Base-by-base conservation (phyloP, 2,113 vertebrate genomes). In the Cebidichthys violaceus region DNA sequence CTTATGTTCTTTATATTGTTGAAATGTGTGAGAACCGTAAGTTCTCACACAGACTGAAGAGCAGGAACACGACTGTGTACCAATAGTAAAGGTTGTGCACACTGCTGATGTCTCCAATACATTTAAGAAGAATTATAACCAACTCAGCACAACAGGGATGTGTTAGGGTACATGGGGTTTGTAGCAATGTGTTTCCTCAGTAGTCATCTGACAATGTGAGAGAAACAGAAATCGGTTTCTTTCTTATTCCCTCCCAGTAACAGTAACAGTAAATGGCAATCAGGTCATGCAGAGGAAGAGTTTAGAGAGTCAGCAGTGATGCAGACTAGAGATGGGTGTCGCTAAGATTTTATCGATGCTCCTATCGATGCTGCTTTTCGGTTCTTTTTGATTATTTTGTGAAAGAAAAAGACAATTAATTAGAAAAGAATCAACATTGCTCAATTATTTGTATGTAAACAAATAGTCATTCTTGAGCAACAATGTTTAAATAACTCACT, bases 1-100 rank as follows among this genome's bases (percentile, higher is more conserved):
- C 31, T 75, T 35, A 35, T 68, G 88, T 86, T n/a, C 13, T 76
- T 79, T 45, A 4, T 57, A 70, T 55, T 57, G 66, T n/a, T 70
- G 33, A 29, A 74, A 35, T 37, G 24, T 69, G 61, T 29, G 47
- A 64, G 33, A 41, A 60, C 47, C 52, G 37, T 4, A 31, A 47
- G 59, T 22, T 33, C 47, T 35, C 22, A 14, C 61, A 50, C 50
- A 35, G 29, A 39, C 43, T 20, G 31, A 73, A 33, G 20, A 68
- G 54, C 43, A 62, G 54, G 11, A 70, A 24, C 61, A 45, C 24
- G 14, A 8, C 22, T 20, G 17, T 20, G 62, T 17, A 18, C 52
- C 18, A 71, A 71, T 31, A 59, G 74, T 45, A 18, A 54, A 64
- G 75, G 39, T 13, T 43, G 27, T 27, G 50, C n/a, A 57, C 76